Evolutionary conservation across 2,888 invertebrate species (phyloP), one percentile per base, ranked within the genome.

Genomic region (Euproctis similis): DNA sequence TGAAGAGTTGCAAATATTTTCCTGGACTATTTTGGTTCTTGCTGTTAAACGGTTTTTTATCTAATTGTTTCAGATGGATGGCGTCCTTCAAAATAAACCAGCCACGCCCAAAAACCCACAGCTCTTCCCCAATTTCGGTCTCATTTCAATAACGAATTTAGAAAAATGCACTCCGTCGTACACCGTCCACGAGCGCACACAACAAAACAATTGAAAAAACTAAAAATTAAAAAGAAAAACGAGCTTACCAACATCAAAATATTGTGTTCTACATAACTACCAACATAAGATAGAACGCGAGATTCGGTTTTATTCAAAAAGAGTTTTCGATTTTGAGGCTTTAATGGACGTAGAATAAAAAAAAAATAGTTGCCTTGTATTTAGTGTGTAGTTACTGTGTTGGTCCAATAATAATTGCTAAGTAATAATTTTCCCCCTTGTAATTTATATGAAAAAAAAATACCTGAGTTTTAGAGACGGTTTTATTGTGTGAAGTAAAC

Each of bases 311-410:
- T 35, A 25, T 31, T 36, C 28, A 40, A 31, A 45, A 48, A 46
- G 39, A 34, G 36, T 50, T 52, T 49, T 35, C 26, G 17, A 46
- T 42, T 39, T 51, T 34, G 43, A 63, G 53, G 63, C 58, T 63
- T 62, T 60, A 60, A 59, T 44, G 46, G 51, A 39, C 29, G 35
- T 46, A 46, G 32, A 42, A 39, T 46, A 46, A 45, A 43, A 36
- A 44, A 49, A 56, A 57, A 53, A 68, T 77, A 76, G 73, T 68
- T 80, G 81, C 80, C 81, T 81, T 81, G 70, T 71, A 52, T 28
- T 62, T 65, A 72, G 59, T 72, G 59, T 34, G 66, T 66, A 64
- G 70, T 52, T 43, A 59, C 53, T 54, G 67, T 67, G 49, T 68
- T 65, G 81, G 81, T 81, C 81, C 81, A 81, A 81, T 62, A 44